phyloP scores from a whole-genome alignment of 2,797 vertebrate genomes.

The Brachyrhaphis roseni region DNA sequence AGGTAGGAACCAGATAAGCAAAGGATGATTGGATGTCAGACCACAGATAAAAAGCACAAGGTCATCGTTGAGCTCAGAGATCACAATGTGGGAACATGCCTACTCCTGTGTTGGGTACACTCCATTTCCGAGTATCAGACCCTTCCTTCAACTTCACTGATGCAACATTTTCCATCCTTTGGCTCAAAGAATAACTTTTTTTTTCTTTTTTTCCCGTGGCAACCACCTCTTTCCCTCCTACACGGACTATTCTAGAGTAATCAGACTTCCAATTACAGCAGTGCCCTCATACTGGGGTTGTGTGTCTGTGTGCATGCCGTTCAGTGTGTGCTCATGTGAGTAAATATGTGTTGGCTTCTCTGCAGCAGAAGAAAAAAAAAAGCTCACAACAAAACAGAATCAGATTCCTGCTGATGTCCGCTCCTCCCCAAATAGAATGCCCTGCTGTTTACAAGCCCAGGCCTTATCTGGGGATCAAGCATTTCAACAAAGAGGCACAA shows the following conservation, averaged over 20 bases:
- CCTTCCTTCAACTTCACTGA: constrained; percentile 27
- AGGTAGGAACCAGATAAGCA: constrained; percentile 60
- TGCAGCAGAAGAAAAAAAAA: neutral
- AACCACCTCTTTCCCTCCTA: constrained; percentile 7
- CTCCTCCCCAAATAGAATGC: constrained; percentile 34
- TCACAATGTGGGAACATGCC: constrained; percentile 62
- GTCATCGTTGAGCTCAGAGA: constrained; percentile 68
- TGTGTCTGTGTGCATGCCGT: constrained; percentile 6
- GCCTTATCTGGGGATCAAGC: constrained; percentile 54
- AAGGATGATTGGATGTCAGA: constrained; percentile 69
- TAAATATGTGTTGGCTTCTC: constrained; percentile 18
- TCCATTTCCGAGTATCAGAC: constrained; percentile 15
- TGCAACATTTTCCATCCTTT: constrained; percentile 31
- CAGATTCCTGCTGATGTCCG: constrained; percentile 53
- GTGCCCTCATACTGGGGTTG: constrained; percentile 42
- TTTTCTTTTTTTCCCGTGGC: constrained; percentile 34
- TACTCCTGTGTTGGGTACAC: constrained; percentile 43
- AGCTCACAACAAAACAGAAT: constrained; percentile 21
- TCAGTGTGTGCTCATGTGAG: neutral
- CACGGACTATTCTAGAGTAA: constrained; percentile 68
- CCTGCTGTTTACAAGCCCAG: constrained; percentile 47
- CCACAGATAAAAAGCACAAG: constrained; percentile 70
- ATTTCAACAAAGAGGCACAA: constrained; percentile 20
- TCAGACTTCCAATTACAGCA: constrained; percentile 78
- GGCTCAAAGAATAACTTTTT: constrained; percentile 31